These are phyloP conservation scores for Mareca strepera DNA, from an alignment of 2,797 vertebrate species.

Conservation along the genomic window DNA sequence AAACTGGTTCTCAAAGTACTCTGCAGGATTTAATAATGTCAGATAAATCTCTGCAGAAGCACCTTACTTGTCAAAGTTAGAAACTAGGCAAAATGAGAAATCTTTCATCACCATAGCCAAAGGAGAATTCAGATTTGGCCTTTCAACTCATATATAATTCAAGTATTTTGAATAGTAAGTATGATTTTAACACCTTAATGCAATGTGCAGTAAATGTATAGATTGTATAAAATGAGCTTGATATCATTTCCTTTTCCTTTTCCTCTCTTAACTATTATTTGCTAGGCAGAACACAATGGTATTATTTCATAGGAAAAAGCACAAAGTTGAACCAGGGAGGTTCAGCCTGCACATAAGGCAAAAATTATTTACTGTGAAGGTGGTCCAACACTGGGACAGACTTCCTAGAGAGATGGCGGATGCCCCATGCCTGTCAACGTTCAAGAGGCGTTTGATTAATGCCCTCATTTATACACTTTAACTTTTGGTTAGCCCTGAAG, in stretches of 20 bases:
- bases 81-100: conserved; percentile 3
- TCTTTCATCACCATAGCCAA: not conserved
- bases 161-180: not conserved
- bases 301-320: not conserved
- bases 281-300: not conserved
- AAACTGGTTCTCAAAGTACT: not conserved
- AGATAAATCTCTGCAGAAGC: not conserved
- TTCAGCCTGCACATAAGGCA: not conserved
- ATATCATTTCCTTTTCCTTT: not conserved
- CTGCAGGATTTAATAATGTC: not conserved
- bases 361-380: not conserved
- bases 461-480: too few species aligned
- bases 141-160: not conserved
- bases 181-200: not conserved
- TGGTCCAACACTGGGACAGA: not conserved
- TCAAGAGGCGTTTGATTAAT: too few species aligned
- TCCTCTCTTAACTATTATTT: not conserved
- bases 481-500: not conserved
- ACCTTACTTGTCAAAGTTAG: not conserved
- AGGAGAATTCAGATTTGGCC: not conserved
- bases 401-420: not conserved
- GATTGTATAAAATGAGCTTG: not conserved
- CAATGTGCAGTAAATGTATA: not conserved
- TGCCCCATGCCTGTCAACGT: not conserved
- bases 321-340: not conserved